These are phyloP conservation scores for Steinernema carpocapsae DNA, from an alignment of 2,888 invertebrate species.

Conservation along the genomic window DNA sequence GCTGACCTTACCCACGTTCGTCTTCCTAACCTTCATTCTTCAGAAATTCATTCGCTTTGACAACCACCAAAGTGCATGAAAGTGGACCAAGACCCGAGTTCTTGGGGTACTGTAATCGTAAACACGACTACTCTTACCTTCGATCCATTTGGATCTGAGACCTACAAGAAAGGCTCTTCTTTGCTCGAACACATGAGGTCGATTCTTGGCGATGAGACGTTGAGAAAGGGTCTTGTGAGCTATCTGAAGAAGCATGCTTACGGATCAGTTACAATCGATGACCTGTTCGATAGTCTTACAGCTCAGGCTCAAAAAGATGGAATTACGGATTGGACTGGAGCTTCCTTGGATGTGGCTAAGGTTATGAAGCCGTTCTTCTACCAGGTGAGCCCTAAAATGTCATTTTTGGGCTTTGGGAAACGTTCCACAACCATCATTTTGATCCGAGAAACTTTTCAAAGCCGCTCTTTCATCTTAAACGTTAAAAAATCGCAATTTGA, in stretches of 20 bases:
- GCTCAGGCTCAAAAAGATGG: not conserved
- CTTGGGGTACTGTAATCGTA: not conserved
- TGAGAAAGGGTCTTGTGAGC: not conserved
- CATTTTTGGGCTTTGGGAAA: not conserved
- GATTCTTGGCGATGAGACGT: slow-evolving; percentile 1
- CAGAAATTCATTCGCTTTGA: slow-evolving; percentile 44
- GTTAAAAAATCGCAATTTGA: no score
- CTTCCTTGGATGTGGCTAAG: slow-evolving; percentile 1
- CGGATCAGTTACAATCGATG: not conserved
- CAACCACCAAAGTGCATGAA: slow-evolving; percentile 41
- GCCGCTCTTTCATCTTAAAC: no score
- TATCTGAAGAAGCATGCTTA: not conserved
- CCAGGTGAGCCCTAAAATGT: not conserved
- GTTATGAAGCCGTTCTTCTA: slow-evolving; percentile 32
- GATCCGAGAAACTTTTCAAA: no score
- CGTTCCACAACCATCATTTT: no score
- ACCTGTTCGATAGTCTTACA: not conserved
- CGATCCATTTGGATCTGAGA: slow-evolving; percentile 23
- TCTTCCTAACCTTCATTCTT: slow-evolving; percentile 2
- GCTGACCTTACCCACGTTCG: not conserved
- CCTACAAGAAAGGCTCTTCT: slow-evolving; percentile 35
- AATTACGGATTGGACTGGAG: slow-evolving; percentile 34
- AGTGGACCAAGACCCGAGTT: not conserved
- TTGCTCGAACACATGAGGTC: not conserved
- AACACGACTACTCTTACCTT: not conserved